Evolutionary conservation across 2,888 invertebrate species (phyloP).

Genomic region (Ophion ventricosus): DNA sequence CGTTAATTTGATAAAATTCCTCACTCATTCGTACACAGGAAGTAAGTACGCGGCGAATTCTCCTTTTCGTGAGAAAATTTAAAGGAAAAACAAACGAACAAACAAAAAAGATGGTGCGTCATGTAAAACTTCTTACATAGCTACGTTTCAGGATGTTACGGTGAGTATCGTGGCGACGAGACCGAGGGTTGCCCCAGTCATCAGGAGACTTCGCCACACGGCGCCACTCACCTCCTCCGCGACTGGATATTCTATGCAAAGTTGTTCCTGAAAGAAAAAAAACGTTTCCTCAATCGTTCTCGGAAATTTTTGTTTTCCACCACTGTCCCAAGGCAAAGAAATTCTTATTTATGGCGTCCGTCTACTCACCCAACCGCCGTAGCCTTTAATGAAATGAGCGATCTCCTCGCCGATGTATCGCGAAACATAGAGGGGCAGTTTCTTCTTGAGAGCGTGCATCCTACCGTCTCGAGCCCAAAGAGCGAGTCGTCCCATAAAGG

Average conservation of each 20-base stretch:
- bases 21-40: slow-evolving; percentile 72
- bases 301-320: too few species aligned
- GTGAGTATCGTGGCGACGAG: slow-evolving; percentile 81
- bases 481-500: slow-evolving; percentile 83
- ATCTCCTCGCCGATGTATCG: slow-evolving; percentile 82
- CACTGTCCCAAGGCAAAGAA: background rate
- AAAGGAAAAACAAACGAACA: slow-evolving; percentile 19
- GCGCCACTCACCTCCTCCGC: slow-evolving; percentile 82
- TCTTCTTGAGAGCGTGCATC: slow-evolving; percentile 79
- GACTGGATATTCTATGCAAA: slow-evolving; percentile 81
- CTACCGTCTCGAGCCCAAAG: slow-evolving; percentile 81
- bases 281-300: background rate
- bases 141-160: slow-evolving; percentile 79
- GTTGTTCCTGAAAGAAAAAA: slow-evolving; percentile 76
- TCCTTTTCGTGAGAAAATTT: slow-evolving; percentile 30
- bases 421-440: slow-evolving; percentile 82
- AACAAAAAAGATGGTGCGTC: slow-evolving; percentile 32
- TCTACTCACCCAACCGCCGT: slow-evolving; percentile 83
- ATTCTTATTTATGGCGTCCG: background rate
- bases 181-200: slow-evolving; percentile 82
- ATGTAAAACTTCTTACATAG: slow-evolving; percentile 43
- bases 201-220: slow-evolving; percentile 80
- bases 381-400: slow-evolving; percentile 82
- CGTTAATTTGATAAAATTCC: slow-evolving; percentile 6
- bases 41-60: slow-evolving; percentile 64